Conservation (phyloP, 2,797 vertebrate species). For the Rhadinocentrus ornatus region DNA sequence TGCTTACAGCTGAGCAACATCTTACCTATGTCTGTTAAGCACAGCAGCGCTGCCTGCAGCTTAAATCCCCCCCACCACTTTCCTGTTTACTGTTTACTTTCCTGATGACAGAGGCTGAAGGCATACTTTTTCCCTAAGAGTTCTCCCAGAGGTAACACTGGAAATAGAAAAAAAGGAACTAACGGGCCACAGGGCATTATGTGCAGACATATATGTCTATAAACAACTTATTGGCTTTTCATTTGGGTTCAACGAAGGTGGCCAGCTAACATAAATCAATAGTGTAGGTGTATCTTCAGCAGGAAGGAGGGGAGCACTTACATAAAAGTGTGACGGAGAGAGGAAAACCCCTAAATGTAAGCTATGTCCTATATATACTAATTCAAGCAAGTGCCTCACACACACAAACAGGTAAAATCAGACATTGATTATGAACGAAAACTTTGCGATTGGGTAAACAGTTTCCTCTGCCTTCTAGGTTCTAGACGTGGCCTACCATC, state of each 20-base stretch:
- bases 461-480: not conserved
- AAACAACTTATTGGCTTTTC: constrained; percentile 68
- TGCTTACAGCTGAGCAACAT: constrained; percentile 14
- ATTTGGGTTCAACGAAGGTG: constrained; percentile 56
- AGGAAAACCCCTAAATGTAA: constrained; percentile 15
- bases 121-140: constrained; percentile 48
- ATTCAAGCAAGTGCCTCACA: constrained; percentile 1
- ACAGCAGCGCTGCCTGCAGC: constrained; percentile 1
- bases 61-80: constrained; percentile 40
- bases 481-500: not conserved
- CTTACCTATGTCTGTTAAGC: constrained; percentile 13
- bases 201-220: constrained; percentile 55
- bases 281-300: constrained; percentile 26
- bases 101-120: constrained; percentile 49
- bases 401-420: not conserved
- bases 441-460: not conserved
- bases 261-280: constrained; percentile 44
- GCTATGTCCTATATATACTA: constrained; percentile 29
- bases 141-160: constrained; percentile 44
- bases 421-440: not conserved
- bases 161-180: constrained; percentile 52
- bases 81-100: constrained; percentile 57
- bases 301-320: constrained; percentile 1
- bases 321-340: constrained; percentile 29
- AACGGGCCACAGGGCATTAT: constrained; percentile 50